These are phyloP conservation scores for Callorhinus ursinus DNA, from an alignment of 2,113 vertebrate genomes.

Conservation along the genomic window DNA sequence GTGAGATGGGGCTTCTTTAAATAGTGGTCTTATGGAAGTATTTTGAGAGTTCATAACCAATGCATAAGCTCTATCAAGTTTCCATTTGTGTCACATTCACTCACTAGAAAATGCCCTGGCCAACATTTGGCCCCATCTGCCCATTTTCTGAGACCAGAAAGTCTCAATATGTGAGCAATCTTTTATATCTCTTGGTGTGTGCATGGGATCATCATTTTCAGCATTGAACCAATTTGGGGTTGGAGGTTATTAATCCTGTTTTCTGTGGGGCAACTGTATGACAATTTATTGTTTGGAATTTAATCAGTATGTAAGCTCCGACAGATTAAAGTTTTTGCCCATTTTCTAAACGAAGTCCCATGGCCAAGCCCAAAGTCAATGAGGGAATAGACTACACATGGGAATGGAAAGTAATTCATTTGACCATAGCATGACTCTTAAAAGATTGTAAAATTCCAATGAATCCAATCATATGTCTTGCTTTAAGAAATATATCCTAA, in stretches of 20 bases:
- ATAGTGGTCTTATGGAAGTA: not conserved
- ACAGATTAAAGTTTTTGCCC: not conserved
- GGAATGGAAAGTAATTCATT: not conserved
- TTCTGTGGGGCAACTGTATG: not conserved
- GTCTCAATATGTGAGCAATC: not conserved
- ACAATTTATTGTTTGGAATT: not conserved
- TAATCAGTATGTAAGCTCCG: not conserved
- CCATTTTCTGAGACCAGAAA: not conserved
- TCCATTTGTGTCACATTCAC: not conserved
- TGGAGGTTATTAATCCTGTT: not conserved
- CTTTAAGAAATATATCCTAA: not conserved
- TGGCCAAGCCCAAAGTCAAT: not conserved
- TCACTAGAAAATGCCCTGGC: not conserved
- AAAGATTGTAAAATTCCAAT: not conserved
- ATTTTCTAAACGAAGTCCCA: not conserved
- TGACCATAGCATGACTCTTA: not conserved
- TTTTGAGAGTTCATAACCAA: constrained; percentile 6
- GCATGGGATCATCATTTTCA: not conserved
- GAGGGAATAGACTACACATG: not conserved
- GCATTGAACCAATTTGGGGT: not conserved
- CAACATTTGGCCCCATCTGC: not conserved
- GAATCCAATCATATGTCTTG: not conserved
- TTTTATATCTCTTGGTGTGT: not conserved
- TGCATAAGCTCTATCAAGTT: not conserved
- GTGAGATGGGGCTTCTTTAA: not conserved